Evolutionary conservation across 1,140 invertebrate genomes (phyloP), one percentile per base, ranked within the genome.

Genomic region (Drosophila kohkoa): DNA sequence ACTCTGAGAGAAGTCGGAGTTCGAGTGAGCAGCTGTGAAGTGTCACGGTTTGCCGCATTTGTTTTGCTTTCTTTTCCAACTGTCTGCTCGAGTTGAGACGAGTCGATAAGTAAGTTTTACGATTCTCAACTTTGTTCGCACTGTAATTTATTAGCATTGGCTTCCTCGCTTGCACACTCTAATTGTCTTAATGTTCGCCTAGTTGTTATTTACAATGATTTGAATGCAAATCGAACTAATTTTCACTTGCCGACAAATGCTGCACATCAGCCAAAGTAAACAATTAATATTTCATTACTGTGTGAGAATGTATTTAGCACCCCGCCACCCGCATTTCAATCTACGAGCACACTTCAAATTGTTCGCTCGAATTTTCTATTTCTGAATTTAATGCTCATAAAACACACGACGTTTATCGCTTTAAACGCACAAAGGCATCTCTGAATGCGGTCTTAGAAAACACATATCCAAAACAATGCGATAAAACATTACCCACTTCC

Each of bases 131-230:
- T 71, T 88, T 88, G 79, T 86, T 71, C 75, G 48, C 43, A 25
- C 46, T 58, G 41, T 81, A 78, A 86, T 85, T 85, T 86, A 85
- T 86, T 64, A 35, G 69, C 55, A 52, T 77, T 45, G 13, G n/a
- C 65, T 45, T 10, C 10, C 35, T 38, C 3, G 8, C 35, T 7
- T 15, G 8, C 60, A 11, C 13, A 5, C 43, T 55, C 30, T 57
- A 13, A 48, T 64, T 67, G 49, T 69, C 52, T 77, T 32, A 48
- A 81, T 81, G 49, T 57, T 69, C 41, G 58, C 3, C 6, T 52
- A 20, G 58, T 43, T 79, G 20, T 82, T 75, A 69, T 82, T 82
- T 81, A 66, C 45, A 64, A 58, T 48, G 66, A 57, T 77, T 54
- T 60, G 45, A 32, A 75, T 55, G 46, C 13, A 62, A 48, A 49